Conservation (phyloP, 1,140 invertebrate genomes). For the Drosophila baimaii region DNA sequence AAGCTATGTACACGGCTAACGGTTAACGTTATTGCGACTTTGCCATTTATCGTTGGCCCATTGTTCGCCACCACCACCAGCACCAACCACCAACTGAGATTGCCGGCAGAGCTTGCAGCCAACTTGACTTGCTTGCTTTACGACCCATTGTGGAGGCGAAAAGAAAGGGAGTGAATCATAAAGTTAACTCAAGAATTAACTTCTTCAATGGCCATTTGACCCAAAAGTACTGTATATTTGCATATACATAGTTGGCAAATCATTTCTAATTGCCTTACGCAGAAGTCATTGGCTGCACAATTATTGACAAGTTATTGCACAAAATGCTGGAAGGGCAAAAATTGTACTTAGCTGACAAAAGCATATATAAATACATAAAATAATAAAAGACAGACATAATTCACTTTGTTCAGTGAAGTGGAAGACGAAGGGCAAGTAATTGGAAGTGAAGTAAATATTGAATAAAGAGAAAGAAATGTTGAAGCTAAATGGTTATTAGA, state of each 20-base stretch:
- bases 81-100: slow-evolving; percentile 25
- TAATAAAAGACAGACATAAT: slow-evolving; percentile 16
- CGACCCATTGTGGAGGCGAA: slow-evolving; percentile 59
- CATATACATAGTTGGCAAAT: slow-evolving; percentile 40
- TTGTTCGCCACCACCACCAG: slow-evolving; percentile 50
- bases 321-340: slow-evolving; percentile 20
- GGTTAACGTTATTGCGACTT: slow-evolving; percentile 81
- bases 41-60: slow-evolving; percentile 76
- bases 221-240: slow-evolving; percentile 17
- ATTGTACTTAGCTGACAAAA: slow-evolving; percentile 11
- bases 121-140: slow-evolving; percentile 69
- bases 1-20: slow-evolving; percentile 45
- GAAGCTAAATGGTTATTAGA: background rate
- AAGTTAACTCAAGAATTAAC: slow-evolving; percentile 25
- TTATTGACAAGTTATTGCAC: slow-evolving; percentile 26
- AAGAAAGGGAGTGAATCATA: slow-evolving; percentile 2
- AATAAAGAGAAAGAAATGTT: background rate
- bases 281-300: slow-evolving; percentile 19
- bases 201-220: slow-evolving; percentile 24
- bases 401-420: slow-evolving; percentile 30
- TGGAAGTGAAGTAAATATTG: background rate
- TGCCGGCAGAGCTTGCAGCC: slow-evolving; percentile 1
- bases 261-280: slow-evolving; percentile 33
- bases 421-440: slow-evolving; percentile 38
- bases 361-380: slow-evolving; percentile 22